Percentiles rank a stretch among this genome's conserved stretches.
phyloP scores from a whole-genome alignment of 2,888 invertebrate genomes.

The Campoletis raptor region DNA sequence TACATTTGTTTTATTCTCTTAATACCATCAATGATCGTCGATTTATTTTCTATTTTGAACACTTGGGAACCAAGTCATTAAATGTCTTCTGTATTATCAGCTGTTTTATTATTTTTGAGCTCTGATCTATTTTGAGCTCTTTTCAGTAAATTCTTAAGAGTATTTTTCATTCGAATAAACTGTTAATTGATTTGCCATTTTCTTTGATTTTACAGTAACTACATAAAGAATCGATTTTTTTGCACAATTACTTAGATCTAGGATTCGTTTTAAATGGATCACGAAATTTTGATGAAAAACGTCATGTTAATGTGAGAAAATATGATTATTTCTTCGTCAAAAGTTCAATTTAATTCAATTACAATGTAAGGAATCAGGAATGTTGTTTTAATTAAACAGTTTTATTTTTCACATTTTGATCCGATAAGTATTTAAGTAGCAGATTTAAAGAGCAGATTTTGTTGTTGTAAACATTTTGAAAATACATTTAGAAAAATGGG shows the following conservation, averaged over 20 bases:
- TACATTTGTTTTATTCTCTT: constrained; percentile 72
- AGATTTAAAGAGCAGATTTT: neutral
- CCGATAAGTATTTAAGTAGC: too few relatives aligned
- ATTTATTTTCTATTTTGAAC: constrained; percentile 63
- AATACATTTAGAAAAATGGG: neutral
- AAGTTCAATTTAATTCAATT: neutral
- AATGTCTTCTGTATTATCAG: neutral
- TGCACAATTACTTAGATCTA: too few relatives aligned
- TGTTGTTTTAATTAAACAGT: too few relatives aligned
- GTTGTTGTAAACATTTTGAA: neutral
- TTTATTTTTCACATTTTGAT: too few relatives aligned
- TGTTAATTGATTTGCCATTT: too few relatives aligned
- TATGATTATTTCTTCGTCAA: neutral
- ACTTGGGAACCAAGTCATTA: constrained; percentile 5
- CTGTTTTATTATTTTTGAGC: neutral
- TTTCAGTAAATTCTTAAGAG: neutral
- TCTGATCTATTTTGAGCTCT: neutral
- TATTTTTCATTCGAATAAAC: neutral
- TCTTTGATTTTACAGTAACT: too few relatives aligned
- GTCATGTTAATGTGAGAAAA: too few relatives aligned
- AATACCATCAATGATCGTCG: constrained; percentile 61
- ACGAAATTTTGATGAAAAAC: too few relatives aligned
- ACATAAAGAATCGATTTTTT: neutral
- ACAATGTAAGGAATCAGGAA: too few relatives aligned
- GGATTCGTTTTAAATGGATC: too few relatives aligned